Conservation (phyloP, 2,797 vertebrate species). For the Epinephelus coioides region DNA sequence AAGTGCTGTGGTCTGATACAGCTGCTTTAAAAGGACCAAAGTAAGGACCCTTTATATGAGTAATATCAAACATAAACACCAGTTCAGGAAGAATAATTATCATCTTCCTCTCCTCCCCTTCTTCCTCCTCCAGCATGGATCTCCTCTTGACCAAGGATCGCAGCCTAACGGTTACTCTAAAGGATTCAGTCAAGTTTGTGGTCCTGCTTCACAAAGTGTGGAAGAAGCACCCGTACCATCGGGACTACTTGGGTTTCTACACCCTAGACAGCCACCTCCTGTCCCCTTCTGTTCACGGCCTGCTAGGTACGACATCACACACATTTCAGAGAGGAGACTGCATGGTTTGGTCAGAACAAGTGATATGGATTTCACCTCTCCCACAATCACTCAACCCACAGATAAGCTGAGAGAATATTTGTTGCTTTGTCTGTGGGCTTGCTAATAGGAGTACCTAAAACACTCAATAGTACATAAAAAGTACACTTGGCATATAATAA, state of each 20-base stretch:
- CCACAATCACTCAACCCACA: too few species aligned
- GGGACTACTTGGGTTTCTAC: slow-evolving; percentile 94
- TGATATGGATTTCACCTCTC: too few species aligned
- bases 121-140: slow-evolving; percentile 85
- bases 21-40: slow-evolving; percentile 80
- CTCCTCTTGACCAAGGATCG: slow-evolving; percentile 86
- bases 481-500: too few species aligned
- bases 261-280: slow-evolving; percentile 89
- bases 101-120: neutral
- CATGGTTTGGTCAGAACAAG: neutral
- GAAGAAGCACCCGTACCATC: slow-evolving; percentile 89
- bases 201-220: slow-evolving; percentile 91
- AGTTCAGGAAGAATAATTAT: neutral
- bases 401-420: too few species aligned
- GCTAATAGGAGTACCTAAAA: too few species aligned
- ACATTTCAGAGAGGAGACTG: neutral
- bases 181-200: slow-evolving; percentile 89
- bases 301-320: slow-evolving; percentile 89
- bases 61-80: neutral
- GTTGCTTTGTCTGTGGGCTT: too few species aligned
- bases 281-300: slow-evolving; percentile 90
- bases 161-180: slow-evolving; percentile 88
- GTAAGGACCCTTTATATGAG: slow-evolving; percentile 67
- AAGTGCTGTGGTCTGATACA: slow-evolving; percentile 88
- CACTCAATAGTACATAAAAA: too few species aligned